Percentiles rank a stretch among this genome's conserved stretches.
phyloP scores from a whole-genome alignment of 2,113 vertebrate genomes.

The Elephantulus edwardii region DNA sequence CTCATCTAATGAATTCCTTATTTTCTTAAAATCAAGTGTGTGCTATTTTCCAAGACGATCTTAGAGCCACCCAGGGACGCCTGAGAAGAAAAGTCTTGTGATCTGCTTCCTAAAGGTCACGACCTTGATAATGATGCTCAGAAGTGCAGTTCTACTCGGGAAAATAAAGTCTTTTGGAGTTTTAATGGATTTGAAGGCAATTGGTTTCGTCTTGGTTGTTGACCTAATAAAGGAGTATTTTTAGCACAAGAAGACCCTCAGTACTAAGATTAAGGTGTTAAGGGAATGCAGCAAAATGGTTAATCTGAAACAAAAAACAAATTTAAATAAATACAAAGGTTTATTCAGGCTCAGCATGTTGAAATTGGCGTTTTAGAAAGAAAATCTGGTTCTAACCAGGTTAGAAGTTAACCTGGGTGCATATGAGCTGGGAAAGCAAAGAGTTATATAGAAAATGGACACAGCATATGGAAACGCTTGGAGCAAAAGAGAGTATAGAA shows the following conservation, averaged over 20 bases:
- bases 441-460: background rate
- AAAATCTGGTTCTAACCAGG: background rate
- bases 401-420: background rate
- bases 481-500: background rate
- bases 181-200: background rate
- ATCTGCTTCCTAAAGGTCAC: background rate
- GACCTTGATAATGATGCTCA: background rate
- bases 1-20: background rate
- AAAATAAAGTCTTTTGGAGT: background rate
- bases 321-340: no score
- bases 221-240: background rate
- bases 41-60: background rate
- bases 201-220: background rate
- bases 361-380: background rate
- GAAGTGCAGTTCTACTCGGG: background rate
- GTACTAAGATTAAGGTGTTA: rapidly evolving
- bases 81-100: background rate
- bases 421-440: background rate
- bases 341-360: no score
- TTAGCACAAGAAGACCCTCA: no score
- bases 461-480: background rate
- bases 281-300: rapidly evolving
- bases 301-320: no score
- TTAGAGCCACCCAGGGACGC: background rate
- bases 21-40: background rate